Evolutionary conservation across 2,113 vertebrate species (phyloP).

Genomic region (Canis aureus): DNA sequence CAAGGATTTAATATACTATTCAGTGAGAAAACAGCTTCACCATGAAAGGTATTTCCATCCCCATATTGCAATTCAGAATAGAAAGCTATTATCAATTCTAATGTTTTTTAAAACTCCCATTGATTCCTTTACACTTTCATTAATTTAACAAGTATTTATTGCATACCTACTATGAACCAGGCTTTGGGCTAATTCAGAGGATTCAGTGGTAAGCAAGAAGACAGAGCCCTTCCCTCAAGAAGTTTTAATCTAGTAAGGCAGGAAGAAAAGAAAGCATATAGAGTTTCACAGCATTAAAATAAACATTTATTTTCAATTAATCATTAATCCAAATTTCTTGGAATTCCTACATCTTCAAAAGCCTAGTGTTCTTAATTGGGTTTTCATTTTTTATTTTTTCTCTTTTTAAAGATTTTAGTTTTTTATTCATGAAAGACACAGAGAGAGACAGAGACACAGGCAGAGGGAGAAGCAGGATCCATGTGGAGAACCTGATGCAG

Average conservation of each 20-base stretch:
- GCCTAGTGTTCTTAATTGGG: background rate
- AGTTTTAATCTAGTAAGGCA: background rate
- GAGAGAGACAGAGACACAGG: too few relatives aligned
- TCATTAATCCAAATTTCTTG: background rate
- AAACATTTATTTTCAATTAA: background rate
- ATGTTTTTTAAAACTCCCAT: background rate
- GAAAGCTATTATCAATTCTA: constrained; percentile 9
- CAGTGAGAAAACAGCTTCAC: background rate
- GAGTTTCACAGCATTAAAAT: background rate
- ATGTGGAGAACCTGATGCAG: too few relatives aligned
- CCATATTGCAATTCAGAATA: background rate
- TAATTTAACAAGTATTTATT: constrained; percentile 28
- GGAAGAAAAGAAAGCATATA: constrained; percentile 14
- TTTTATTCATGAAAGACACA: too few relatives aligned
- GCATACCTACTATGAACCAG: background rate
- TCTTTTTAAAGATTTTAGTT: too few relatives aligned
- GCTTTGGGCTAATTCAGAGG: background rate
- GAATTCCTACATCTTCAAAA: background rate
- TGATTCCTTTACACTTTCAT: background rate
- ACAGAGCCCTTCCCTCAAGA: background rate
- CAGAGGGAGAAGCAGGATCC: too few relatives aligned
- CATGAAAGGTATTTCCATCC: background rate
- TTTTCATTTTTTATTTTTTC: background rate
- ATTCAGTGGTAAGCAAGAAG: background rate
- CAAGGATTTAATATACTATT: background rate